These are phyloP conservation scores for Meloidogyne chitwoodi DNA, from an alignment of 1,140 invertebrate species.

Conservation along the genomic window DNA sequence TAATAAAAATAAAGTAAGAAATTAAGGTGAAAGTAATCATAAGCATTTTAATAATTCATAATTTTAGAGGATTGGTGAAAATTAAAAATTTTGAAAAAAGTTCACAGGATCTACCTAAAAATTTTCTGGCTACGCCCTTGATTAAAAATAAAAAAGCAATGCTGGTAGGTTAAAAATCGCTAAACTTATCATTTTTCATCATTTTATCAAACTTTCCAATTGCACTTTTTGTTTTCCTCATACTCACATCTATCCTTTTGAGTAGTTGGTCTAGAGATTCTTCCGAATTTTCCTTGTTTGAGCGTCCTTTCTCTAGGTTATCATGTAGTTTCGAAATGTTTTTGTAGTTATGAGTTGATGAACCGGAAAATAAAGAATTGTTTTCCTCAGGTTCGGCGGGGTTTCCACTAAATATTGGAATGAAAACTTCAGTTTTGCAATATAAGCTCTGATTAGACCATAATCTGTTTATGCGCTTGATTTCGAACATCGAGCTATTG, in stretches of 20 bases:
- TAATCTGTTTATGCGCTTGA: slow-evolving; percentile 32
- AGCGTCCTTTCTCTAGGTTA: neutral
- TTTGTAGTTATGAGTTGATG: neutral
- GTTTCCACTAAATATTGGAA: slow-evolving; percentile 30
- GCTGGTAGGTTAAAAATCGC: neutral
- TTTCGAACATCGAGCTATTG: slow-evolving; percentile 37
- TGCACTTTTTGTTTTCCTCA: slow-evolving; percentile 33
- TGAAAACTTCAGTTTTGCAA: slow-evolving; percentile 26
- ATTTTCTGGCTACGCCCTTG: neutral
- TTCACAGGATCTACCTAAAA: neutral
- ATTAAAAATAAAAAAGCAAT: neutral
- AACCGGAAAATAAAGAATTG: neutral
- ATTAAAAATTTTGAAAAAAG: no score
- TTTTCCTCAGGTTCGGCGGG: neutral
- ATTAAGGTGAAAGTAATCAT: no score
- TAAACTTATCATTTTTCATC: neutral
- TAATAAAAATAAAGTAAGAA: no score
- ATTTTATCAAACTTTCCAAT: slow-evolving; percentile 22
- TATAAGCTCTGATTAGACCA: slow-evolving; percentile 32
- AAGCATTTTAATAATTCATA: no score
- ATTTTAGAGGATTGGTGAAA: no score
- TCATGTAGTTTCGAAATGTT: neutral
- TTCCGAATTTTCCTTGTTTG: neutral
- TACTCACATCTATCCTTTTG: slow-evolving; percentile 28
- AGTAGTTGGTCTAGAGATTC: slow-evolving; percentile 34